phyloP scores from a whole-genome alignment of 1,140 invertebrate species.

The Geopemphigus sp. region DNA sequence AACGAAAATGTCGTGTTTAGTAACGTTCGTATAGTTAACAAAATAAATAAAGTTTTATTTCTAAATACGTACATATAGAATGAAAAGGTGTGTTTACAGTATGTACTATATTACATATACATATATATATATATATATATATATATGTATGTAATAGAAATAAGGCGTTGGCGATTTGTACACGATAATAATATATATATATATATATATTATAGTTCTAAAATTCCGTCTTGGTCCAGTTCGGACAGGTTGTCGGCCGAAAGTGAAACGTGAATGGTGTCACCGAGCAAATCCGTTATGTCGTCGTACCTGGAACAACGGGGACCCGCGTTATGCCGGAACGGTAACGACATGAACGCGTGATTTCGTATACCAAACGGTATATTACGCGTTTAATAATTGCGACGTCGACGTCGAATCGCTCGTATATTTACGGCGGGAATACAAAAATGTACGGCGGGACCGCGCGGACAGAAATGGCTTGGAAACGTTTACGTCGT shows the following conservation, averaged over 20 bases:
- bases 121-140: no score
- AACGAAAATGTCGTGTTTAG: no score
- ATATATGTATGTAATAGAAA: neutral
- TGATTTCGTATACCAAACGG: no score
- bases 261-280: slow-evolving; percentile 51
- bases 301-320: slow-evolving; percentile 51
- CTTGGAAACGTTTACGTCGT: no score
- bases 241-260: slow-evolving; percentile 51
- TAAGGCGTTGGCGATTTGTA: neutral
- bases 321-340: neutral
- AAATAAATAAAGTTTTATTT: slow-evolving; percentile 13
- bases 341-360: no score
- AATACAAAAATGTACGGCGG: no score
- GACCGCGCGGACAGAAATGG: no score
- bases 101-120: neutral
- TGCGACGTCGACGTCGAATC: no score
- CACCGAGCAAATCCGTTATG: slow-evolving; percentile 52
- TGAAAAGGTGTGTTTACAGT: neutral
- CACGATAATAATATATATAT: neutral
- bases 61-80: neutral
- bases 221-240: slow-evolving; percentile 52
- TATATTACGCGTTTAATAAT: no score
- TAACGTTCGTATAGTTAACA: neutral
- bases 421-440: no score
- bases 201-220: slow-evolving; percentile 51